phyloP scores from a whole-genome alignment of 2,113 vertebrate species.

The Numida meleagris region DNA sequence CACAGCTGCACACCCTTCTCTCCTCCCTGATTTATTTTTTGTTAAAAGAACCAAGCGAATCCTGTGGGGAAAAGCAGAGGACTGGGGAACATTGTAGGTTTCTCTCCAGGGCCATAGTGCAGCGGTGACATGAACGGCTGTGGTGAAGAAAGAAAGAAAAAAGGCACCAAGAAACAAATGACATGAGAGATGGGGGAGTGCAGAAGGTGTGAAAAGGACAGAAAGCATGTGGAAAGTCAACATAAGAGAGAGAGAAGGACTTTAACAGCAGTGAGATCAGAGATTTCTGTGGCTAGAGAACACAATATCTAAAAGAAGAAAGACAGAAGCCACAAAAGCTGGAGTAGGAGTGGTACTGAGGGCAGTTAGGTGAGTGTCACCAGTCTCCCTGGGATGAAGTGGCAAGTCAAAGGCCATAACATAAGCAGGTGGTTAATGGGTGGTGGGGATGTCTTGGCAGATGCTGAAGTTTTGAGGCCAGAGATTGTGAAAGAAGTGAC shows the following conservation, averaged over 20 bases:
- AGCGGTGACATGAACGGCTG: neutral
- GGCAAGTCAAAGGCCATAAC: neutral
- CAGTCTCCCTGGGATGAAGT: neutral
- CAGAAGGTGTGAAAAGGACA: neutral
- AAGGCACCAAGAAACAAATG: neutral
- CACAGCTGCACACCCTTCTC: neutral
- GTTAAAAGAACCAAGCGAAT: neutral
- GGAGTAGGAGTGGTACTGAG: neutral
- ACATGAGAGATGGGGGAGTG: neutral
- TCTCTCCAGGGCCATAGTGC: neutral
- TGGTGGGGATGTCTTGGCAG: neutral
- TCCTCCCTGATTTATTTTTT: neutral
- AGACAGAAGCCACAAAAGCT: neutral
- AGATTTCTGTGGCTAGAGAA: neutral
- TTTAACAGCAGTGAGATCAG: neutral
- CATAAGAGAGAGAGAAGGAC: neutral
- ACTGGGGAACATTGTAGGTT: neutral
- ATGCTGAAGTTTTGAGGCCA: neutral
- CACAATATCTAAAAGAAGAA: neutral
- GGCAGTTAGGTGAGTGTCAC: neutral
- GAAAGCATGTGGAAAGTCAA: neutral
- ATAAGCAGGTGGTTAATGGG: neutral
- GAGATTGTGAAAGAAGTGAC: neutral
- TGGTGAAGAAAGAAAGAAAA: neutral
- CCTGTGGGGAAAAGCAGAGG: neutral